Conservation (phyloP, 2,113 vertebrate genomes). For the Pantherophis guttatus region DNA sequence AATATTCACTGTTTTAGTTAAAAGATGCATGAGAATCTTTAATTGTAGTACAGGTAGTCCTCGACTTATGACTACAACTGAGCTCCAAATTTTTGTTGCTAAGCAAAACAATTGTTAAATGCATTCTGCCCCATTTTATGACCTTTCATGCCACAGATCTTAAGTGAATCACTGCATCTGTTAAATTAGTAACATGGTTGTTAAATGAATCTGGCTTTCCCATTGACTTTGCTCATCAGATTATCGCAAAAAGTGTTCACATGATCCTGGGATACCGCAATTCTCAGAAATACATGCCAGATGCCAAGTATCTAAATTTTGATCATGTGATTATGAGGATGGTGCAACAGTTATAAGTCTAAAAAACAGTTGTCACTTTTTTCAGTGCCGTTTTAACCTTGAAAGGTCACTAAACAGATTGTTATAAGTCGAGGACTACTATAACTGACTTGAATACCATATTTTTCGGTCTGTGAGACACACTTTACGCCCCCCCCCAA, state of each 20-base stretch:
- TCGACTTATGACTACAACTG: too few species aligned
- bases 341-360: background rate
- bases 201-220: background rate
- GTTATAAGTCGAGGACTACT: background rate
- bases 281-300: background rate
- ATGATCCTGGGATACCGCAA: background rate
- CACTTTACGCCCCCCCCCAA: too few species aligned
- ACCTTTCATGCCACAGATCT: too few species aligned
- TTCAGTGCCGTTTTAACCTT: background rate
- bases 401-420: background rate
- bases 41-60: too few species aligned
- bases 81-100: too few species aligned
- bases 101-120: too few species aligned
- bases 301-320: background rate
- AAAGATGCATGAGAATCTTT: background rate
- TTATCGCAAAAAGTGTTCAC: background rate
- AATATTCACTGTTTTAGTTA: background rate
- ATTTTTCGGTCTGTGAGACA: too few species aligned
- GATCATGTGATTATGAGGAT: background rate
- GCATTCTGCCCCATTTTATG: too few species aligned
- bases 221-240: background rate
- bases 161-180: too few species aligned
- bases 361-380: background rate
- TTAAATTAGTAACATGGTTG: background rate
- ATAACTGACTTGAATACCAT: background rate